Evolutionary conservation across 1,140 invertebrate species (phyloP).

Genomic region (Prorops nasuta): DNA sequence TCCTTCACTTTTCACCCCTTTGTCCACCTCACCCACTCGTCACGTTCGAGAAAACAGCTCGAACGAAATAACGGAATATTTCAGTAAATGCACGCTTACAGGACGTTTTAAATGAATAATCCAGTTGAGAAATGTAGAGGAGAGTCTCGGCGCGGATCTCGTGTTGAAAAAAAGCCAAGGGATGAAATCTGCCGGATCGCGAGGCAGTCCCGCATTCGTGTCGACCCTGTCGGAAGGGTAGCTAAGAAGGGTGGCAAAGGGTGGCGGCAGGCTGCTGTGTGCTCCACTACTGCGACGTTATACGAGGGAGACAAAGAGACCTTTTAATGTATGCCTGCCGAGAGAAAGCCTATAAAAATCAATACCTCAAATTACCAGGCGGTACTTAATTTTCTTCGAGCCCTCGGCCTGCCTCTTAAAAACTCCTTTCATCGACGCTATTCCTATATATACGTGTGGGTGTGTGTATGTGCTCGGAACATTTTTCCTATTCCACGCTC

Average conservation of each 20-base stretch:
- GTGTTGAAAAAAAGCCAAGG: background rate
- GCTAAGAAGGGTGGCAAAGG: conserved; percentile 36
- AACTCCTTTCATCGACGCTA: background rate
- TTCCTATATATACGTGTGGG: too few species aligned
- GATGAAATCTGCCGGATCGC: conserved; percentile 32
- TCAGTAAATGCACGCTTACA: too few species aligned
- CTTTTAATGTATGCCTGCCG: conserved; percentile 57
- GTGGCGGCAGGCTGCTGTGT: conserved; percentile 26
- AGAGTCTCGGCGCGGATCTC: too few species aligned
- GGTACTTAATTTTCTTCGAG: conserved; percentile 57
- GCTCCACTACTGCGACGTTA: too few species aligned
- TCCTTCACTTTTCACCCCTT: conserved; percentile 2
- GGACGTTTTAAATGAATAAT: too few species aligned
- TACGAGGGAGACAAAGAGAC: conserved; percentile 23
- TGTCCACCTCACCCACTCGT: too few species aligned
- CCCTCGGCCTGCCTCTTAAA: conserved; percentile 11
- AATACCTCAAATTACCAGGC: conserved; percentile 59
- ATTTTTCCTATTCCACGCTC: too few species aligned
- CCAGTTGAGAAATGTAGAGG: too few species aligned
- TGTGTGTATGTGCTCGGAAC: too few species aligned
- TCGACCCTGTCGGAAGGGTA: conserved; percentile 32
- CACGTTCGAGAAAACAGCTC: too few species aligned
- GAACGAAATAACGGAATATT: too few species aligned
- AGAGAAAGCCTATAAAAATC: conserved; percentile 58
- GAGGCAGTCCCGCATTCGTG: conserved; percentile 47